Evolutionary conservation across 2,888 invertebrate genomes (phyloP).

Genomic region (Drosophila mayaguana): DNA sequence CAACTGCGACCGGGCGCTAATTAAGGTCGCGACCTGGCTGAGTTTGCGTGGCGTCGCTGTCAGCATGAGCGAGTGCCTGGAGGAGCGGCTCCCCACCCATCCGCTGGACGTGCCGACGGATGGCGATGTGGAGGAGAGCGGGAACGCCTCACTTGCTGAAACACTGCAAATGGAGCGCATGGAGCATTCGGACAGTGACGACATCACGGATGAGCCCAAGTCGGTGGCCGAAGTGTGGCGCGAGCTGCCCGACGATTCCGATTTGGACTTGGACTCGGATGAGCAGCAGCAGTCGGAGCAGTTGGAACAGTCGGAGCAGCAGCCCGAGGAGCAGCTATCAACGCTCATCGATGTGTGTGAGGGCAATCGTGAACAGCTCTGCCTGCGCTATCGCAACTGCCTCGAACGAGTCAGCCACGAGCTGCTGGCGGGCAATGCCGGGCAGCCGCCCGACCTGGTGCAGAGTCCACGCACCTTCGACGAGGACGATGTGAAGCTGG

Average conservation of each 20-base stretch:
- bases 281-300: conserved; percentile 17
- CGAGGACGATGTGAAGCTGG: conserved; percentile 77
- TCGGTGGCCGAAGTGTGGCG: conserved; percentile 56
- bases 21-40: conserved; percentile 69
- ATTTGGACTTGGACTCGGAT: conserved; percentile 33
- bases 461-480: conserved; percentile 59
- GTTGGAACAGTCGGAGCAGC: conserved; percentile 6
- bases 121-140: not conserved
- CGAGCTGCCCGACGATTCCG: conserved; percentile 47
- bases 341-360: conserved; percentile 65
- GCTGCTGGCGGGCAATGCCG: conserved; percentile 48
- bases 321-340: conserved; percentile 32
- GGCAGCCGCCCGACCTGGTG: conserved; percentile 34
- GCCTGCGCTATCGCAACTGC: conserved; percentile 76
- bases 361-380: conserved; percentile 64
- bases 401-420: conserved; percentile 69
- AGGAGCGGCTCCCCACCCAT: conserved; percentile 25
- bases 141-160: not conserved
- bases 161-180: conserved; percentile 77
- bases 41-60: conserved; percentile 67
- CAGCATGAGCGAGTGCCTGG: conserved; percentile 71
- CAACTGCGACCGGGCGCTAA: conserved; percentile 86
- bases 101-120: conserved; percentile 21
- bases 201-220: conserved; percentile 29
- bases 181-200: conserved; percentile 45